Base-by-base conservation (phyloP, 2,888 invertebrate genomes). In the Corbicula japonica region DNA sequence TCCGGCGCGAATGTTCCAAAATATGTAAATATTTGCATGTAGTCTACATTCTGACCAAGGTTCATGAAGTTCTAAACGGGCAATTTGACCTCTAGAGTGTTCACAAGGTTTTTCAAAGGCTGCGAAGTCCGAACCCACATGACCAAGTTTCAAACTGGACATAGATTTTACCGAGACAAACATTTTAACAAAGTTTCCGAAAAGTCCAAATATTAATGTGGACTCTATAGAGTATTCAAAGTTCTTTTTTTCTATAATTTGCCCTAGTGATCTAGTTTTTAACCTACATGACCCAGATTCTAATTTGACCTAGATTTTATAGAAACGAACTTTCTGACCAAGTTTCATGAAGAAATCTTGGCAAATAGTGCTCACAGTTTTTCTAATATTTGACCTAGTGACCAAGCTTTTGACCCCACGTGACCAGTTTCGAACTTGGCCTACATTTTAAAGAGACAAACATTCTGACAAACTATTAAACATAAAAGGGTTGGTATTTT, bases 11-110 rank as follows among this genome's bases (percentile, higher is more conserved):
- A 12, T 18, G 41, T 41, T 41, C 41, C 41, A 41, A 41, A 41
- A 41, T 41, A 41, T 41, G 41, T 41, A 41, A 41, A 41, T 41
- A n/a, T n/a, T n/a, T n/a, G n/a, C n/a, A n/a, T n/a, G n/a, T n/a
- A n/a, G n/a, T n/a, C n/a, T n/a, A n/a, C n/a, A n/a, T n/a, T n/a
- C n/a, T n/a, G n/a, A n/a, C n/a, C 18, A 10, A 41, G 41, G 10
- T 41, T 41, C 41, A 41, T 41, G 41, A 41, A 41, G 41, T 41
- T 41, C 41, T 41, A 41, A 41, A 41, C 41, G 41, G 41, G 18
- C 10, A 41, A 41, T 41, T 10, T 41, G 41, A 18, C 41, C 10
- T 41, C 41, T 41, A 41, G 41, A 41, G 18, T 41, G 41, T 41
- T 41, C 18, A 41, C 10, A 18, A 10, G 41, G 41, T 41, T 41